A percentile compares a stretch with the other conserved stretches of the same genome.
Conservation (phyloP, 2,888 invertebrate species). For the Protophormia terraenovae region DNA sequence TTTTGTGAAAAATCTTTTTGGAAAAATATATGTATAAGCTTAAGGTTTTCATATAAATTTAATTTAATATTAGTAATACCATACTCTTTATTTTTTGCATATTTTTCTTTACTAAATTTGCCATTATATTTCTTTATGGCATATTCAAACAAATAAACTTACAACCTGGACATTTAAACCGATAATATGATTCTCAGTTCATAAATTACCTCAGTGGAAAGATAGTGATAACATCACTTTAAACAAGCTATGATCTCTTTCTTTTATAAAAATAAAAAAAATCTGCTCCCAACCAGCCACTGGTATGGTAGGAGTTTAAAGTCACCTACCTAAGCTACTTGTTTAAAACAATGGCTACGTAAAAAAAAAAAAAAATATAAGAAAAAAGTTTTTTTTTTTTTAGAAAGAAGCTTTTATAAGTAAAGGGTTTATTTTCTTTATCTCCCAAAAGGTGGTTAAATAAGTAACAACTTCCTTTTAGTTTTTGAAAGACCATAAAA, state of each 20-base stretch:
- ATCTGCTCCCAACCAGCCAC: neutral
- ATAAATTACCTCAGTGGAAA: constrained; percentile 72
- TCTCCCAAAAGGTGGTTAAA: constrained; percentile 62
- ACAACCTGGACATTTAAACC: constrained; percentile 64
- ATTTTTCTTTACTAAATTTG: too few relatives aligned
- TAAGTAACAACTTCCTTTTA: constrained; percentile 67
- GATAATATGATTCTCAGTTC: constrained; percentile 75
- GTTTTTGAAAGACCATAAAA: constrained; percentile 1
- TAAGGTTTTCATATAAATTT: too few relatives aligned
- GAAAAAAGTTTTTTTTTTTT: too few relatives aligned
- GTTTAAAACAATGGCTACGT: constrained; percentile 39
- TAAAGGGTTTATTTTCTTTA: constrained; percentile 42
- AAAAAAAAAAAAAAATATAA: too few relatives aligned
- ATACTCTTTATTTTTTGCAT: too few relatives aligned
- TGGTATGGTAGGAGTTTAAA: constrained; percentile 54
- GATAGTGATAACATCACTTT: constrained; percentile 47
- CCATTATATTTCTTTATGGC: neutral
- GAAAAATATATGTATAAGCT: too few relatives aligned
- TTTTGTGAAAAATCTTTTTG: too few relatives aligned
- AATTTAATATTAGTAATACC: too few relatives aligned
- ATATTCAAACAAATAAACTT: constrained; percentile 52
- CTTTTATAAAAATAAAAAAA: neutral
- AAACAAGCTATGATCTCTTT: neutral
- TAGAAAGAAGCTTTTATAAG: neutral
- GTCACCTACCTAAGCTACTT: constrained; percentile 62